Evolutionary conservation across 2,888 invertebrate genomes (phyloP).

Genomic region (Rhodophaea formosa): DNA sequence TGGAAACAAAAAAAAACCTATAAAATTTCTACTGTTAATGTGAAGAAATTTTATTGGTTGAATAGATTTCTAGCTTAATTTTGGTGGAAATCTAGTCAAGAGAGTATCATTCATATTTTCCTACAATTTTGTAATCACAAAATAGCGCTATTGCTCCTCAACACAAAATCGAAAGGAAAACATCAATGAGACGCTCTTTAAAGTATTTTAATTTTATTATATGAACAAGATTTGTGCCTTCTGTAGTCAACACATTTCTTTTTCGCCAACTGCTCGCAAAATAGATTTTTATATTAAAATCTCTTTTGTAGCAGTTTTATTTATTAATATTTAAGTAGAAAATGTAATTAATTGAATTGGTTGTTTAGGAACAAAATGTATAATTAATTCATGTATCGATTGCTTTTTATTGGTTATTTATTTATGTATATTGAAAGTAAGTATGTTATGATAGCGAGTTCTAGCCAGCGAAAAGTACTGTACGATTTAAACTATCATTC

Average conservation of each 20-base stretch:
- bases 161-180: background rate
- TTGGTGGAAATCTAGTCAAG: background rate
- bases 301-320: conserved; percentile 27
- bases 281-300: conserved; percentile 26
- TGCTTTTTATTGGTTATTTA: conserved; percentile 1
- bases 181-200: conserved; percentile 18
- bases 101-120: background rate
- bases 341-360: conserved; percentile 24
- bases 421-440: background rate
- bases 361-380: conserved; percentile 26
- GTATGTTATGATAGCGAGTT: background rate
- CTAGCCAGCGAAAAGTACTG: background rate
- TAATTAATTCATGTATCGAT: conserved; percentile 10
- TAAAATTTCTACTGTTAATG: no score
- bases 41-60: no score
- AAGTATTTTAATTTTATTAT: conserved; percentile 11
- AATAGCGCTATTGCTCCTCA: background rate
- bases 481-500: background rate
- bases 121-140: conserved; percentile 4
- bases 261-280: conserved; percentile 24
- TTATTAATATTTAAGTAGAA: conserved; percentile 23
- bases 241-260: conserved; percentile 21
- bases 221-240: conserved; percentile 18
- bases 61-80: background rate
- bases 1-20: no score